Percentiles rank a stretch among this genome's conserved stretches.
Evolutionary conservation across 2,888 invertebrate species (phyloP).

Genomic region (Drosophila merina): DNA sequence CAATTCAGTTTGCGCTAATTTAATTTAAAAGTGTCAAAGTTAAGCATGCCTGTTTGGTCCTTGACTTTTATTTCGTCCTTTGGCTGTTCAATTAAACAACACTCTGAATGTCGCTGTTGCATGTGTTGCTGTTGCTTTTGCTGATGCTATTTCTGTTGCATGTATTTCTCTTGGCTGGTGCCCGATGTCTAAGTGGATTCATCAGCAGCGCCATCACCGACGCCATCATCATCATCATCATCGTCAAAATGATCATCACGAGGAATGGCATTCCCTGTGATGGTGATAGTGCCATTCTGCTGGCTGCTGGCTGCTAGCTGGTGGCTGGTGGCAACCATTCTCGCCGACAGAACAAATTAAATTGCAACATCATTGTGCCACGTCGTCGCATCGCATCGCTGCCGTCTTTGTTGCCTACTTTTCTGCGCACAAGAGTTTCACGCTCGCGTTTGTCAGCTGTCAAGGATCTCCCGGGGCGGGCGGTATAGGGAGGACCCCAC

Average conservation of each 20-base stretch:
- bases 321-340: slow-evolving; percentile 42
- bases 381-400: slow-evolving; percentile 31
- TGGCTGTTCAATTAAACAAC: slow-evolving; percentile 72
- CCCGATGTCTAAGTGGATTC: slow-evolving; percentile 70
- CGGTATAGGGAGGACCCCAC: neutral
- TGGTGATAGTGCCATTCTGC: slow-evolving; percentile 62
- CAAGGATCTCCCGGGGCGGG: slow-evolving; percentile 41
- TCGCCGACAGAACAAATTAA: slow-evolving; percentile 73
- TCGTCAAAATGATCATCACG: slow-evolving; percentile 52
- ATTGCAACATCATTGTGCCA: slow-evolving; percentile 72
- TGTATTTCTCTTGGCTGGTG: slow-evolving; percentile 14
- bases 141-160: neutral
- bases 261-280: slow-evolving; percentile 26
- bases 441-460: slow-evolving; percentile 68
- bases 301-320: slow-evolving; percentile 17
- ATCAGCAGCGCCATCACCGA: slow-evolving; percentile 58
- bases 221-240: slow-evolving; percentile 49
- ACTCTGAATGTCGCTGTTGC: slow-evolving; percentile 26
- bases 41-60: slow-evolving; percentile 1
- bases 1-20: slow-evolving; percentile 1
- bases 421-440: slow-evolving; percentile 38
- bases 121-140: slow-evolving; percentile 5
- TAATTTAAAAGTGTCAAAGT: slow-evolving; percentile 23
- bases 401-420: slow-evolving; percentile 72
- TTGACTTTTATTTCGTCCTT: slow-evolving; percentile 47